Conservation (phyloP, 2,797 vertebrate species). For the Enteromius fasciolatus region DNA sequence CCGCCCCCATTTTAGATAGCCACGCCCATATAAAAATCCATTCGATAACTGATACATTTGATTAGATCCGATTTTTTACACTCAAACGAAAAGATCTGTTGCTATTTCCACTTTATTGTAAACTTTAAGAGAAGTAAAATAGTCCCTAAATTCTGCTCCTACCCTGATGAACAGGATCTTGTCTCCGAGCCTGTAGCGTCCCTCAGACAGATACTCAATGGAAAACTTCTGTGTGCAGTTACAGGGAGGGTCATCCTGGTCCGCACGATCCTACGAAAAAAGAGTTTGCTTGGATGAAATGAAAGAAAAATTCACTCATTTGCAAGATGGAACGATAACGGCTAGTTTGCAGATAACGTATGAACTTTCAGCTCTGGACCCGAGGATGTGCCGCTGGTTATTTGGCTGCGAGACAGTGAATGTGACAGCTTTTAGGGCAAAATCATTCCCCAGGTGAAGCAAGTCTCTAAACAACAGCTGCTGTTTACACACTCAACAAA, state of each 20-base stretch:
- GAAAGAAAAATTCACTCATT: background rate
- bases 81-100: background rate
- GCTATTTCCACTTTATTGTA: background rate
- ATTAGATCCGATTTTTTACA: background rate
- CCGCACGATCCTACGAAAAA: constrained; percentile 84
- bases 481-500: constrained; percentile 22
- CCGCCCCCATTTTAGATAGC: background rate
- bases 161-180: constrained; percentile 93
- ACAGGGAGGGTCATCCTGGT: constrained; percentile 90
- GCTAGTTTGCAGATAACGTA: background rate
- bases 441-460: background rate
- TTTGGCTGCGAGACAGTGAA: background rate
- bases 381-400: background rate
- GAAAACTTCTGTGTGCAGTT: constrained; percentile 94
- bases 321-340: background rate
- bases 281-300: background rate
- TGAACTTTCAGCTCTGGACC: background rate
- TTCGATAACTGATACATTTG: background rate
- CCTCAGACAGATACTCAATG: constrained; percentile 97
- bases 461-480: constrained; percentile 21
- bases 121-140: background rate
- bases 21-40: background rate
- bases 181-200: constrained; percentile 93
- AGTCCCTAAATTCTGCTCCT: constrained; percentile 13
- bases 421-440: background rate